These are phyloP conservation scores for Bombus difficillimus DNA, from an alignment of 1,140 invertebrate genomes.

Conservation along the genomic window DNA sequence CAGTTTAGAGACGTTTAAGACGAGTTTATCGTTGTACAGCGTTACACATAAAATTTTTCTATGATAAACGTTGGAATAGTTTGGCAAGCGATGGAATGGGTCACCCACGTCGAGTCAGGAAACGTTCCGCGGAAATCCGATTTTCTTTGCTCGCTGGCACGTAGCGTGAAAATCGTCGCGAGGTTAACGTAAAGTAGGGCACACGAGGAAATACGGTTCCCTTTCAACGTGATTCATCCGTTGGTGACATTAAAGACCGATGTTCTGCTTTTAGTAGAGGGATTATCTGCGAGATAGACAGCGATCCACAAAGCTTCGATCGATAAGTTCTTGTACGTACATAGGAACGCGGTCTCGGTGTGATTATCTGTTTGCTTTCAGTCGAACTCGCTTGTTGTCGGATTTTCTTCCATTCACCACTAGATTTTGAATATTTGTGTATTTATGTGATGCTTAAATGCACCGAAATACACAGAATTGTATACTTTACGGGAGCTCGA, in stretches of 20 bases:
- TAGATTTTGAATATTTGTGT: too few species aligned
- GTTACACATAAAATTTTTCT: not conserved
- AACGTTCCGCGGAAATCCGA: slow-evolving; percentile 10
- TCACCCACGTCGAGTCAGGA: not conserved
- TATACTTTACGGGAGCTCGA: too few species aligned
- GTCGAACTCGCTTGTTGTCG: too few species aligned
- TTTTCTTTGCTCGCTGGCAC: not conserved
- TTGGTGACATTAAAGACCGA: not conserved
- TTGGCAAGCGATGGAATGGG: too few species aligned
- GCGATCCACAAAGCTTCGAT: not conserved
- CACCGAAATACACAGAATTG: too few species aligned
- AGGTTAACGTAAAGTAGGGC: slow-evolving; percentile 1
- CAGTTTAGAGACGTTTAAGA: too few species aligned
- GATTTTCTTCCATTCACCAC: too few species aligned
- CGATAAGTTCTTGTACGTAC: not conserved
- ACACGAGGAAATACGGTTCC: not conserved
- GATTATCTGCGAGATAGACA: not conserved
- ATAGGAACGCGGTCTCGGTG: too few species aligned
- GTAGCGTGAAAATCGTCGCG: not conserved
- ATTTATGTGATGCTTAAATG: too few species aligned
- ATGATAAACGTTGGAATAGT: too few species aligned
- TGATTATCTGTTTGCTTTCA: too few species aligned
- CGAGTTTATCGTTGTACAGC: not conserved
- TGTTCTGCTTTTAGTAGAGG: not conserved
- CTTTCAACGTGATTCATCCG: not conserved